Evolutionary conservation across 1,140 invertebrate genomes (phyloP), one percentile per base, ranked within the genome.

Genomic region (Papilio polyxenes): DNA sequence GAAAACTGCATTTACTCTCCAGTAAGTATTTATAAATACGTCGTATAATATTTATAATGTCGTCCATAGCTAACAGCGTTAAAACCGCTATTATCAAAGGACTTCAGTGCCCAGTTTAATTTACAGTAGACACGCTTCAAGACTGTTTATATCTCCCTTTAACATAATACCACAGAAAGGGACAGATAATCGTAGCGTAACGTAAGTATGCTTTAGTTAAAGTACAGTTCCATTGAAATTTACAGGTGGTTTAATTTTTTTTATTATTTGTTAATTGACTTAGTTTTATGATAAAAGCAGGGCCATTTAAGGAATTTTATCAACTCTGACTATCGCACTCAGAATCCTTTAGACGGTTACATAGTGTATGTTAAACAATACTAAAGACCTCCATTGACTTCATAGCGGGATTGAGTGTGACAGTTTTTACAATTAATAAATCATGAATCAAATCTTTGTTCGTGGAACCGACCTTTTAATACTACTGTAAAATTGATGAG

Each of bases 81-180:
- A 65, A 69, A 78, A 84, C 83, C 81, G 82, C 83, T 75, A 81
- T 84, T 82, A 84, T 81, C 83, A 84, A 82, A 81, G 74, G 76
- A 81, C 65, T 81, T 81, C 83, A 82, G 74, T 81, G 49, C 74
- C 78, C 75, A 20, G 75, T 48, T 74, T 74, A 44, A 74, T 74
- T 80, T 79, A 80, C 81, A 84, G 77, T 84, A 82, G 74, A 23
- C 40, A 82, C 40, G 72, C 79, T 82, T 81, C 56, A 31, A 81
- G 79, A 74, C 65, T 83, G 78, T 56, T 44, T 31, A 9, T 59
- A 31, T 82, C 82, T 76, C 78, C 78, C 15, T 84, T 37, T 31
- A 15, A 59, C 13, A 20, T 75, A 20, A n/a, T 62, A 65, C 62
- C 62, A 72, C 49, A 3, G 79, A 82, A 20, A 79, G 83, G 82